phyloP scores from a whole-genome alignment of 2,888 invertebrate genomes.

The Sturmia bella region DNA sequence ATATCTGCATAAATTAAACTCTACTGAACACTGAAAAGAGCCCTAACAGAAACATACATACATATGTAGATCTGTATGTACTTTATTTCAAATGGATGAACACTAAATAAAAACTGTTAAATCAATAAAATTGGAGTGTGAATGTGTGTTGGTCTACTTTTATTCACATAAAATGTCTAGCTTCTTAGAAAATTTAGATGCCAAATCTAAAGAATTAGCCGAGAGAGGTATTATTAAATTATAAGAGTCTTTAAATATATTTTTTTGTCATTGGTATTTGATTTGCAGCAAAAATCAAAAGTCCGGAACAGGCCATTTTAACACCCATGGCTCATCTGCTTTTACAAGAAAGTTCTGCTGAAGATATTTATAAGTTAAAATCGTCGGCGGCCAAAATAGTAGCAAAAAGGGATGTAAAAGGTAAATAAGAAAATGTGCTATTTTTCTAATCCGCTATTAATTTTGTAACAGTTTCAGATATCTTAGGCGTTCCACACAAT shows the following conservation, averaged over 20 bases:
- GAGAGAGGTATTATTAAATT: slow-evolving; percentile 71
- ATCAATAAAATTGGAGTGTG: slow-evolving; percentile 29
- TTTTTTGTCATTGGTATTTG: background rate
- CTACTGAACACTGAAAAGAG: no score
- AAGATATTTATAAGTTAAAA: slow-evolving; percentile 78
- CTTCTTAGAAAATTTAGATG: slow-evolving; percentile 76
- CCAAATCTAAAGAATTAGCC: slow-evolving; percentile 74
- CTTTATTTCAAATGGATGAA: background rate
- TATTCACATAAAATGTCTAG: slow-evolving; percentile 72
- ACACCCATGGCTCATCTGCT: slow-evolving; percentile 74
- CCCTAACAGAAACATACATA: no score
- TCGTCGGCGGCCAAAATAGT: slow-evolving; percentile 79
- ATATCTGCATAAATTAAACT: no score
- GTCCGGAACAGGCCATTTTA: slow-evolving; percentile 75
- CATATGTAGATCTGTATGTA: no score
- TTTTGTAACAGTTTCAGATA: slow-evolving; percentile 60
- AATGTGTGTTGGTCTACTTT: background rate
- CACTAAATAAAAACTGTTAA: slow-evolving; percentile 6
- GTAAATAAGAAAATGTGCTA: slow-evolving; percentile 40
- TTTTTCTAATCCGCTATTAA: background rate
- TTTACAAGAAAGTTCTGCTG: slow-evolving; percentile 75
- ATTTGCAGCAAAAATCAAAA: slow-evolving; percentile 75
- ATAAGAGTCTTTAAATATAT: background rate
- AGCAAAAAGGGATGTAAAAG: slow-evolving; percentile 70
- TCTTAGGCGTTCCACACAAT: slow-evolving; percentile 72